Conservation (phyloP, 2,113 vertebrate genomes). For the Telmatochromis sp. region DNA sequence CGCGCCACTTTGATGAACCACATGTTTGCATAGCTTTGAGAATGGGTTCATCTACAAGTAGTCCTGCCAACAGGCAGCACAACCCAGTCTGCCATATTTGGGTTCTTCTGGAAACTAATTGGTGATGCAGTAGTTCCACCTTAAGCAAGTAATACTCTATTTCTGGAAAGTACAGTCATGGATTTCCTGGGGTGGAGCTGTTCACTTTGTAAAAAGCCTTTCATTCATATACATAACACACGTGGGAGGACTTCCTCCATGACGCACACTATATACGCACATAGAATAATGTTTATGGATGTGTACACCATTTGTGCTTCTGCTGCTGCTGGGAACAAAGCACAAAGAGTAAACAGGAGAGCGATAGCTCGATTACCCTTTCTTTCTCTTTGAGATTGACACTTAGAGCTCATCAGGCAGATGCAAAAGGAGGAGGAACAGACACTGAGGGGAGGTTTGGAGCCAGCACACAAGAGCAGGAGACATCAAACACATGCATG, state of each 20-base stretch:
- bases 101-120: slow-evolving; percentile 22
- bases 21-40: not conserved
- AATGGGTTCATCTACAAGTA: not conserved
- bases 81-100: not conserved
- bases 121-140: slow-evolving; percentile 56
- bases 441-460: not conserved
- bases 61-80: not conserved
- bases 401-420: not conserved
- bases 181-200: slow-evolving; percentile 38
- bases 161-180: slow-evolving; percentile 57
- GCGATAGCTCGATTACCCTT: not conserved
- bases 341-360: not conserved
- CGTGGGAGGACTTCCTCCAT: slow-evolving; percentile 40
- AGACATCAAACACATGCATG: not conserved
- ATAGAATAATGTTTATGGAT: slow-evolving; percentile 52
- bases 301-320: slow-evolving; percentile 34
- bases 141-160: slow-evolving; percentile 52
- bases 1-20: not conserved
- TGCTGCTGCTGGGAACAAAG: slow-evolving; percentile 1
- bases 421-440: not conserved
- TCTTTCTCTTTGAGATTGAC: not conserved
- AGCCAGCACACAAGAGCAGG: not conserved
- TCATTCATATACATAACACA: slow-evolving; percentile 58
- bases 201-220: slow-evolving; percentile 34
- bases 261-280: slow-evolving; percentile 52